Evolutionary conservation across 2,888 invertebrate species (phyloP).

Genomic region (Amblyteles armatorius): DNA sequence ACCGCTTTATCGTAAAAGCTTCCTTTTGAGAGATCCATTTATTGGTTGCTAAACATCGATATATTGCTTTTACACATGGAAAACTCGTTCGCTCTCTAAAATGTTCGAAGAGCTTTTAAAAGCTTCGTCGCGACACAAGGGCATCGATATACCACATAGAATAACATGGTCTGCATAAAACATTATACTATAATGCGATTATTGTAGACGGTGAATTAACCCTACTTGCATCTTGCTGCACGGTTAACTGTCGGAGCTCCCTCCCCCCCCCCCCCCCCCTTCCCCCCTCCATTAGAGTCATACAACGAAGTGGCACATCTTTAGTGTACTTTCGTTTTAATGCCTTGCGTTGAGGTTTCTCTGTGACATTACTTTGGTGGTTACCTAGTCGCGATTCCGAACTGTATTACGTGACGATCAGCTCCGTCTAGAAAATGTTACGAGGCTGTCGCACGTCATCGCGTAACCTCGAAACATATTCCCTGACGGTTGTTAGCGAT

Average conservation of each 20-base stretch:
- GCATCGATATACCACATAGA: constrained; percentile 10
- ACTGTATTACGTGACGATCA: constrained; percentile 33
- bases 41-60: constrained; percentile 85
- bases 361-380: constrained; percentile 46
- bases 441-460: constrained; percentile 60
- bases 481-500: constrained; percentile 33
- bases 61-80: constrained; percentile 81
- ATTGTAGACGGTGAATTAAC: too few relatives aligned
- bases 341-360: constrained; percentile 50
- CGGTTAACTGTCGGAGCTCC: too few relatives aligned
- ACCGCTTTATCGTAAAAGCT: constrained; percentile 83
- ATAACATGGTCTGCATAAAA: neutral
- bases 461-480: constrained; percentile 57
- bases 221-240: too few relatives aligned
- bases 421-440: constrained; percentile 51
- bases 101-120: constrained; percentile 80
- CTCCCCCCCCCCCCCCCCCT: too few relatives aligned
- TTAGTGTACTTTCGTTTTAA: constrained; percentile 65
- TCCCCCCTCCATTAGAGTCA: too few relatives aligned
- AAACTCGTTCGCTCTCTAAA: constrained; percentile 37
- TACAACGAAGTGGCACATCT: neutral
- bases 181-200: too few relatives aligned
- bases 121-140: constrained; percentile 72
- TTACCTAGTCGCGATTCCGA: constrained; percentile 41
- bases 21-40: constrained; percentile 84